Evolutionary conservation across 2,888 invertebrate species (phyloP).

Genomic region (Diaprepes abbreviatus): DNA sequence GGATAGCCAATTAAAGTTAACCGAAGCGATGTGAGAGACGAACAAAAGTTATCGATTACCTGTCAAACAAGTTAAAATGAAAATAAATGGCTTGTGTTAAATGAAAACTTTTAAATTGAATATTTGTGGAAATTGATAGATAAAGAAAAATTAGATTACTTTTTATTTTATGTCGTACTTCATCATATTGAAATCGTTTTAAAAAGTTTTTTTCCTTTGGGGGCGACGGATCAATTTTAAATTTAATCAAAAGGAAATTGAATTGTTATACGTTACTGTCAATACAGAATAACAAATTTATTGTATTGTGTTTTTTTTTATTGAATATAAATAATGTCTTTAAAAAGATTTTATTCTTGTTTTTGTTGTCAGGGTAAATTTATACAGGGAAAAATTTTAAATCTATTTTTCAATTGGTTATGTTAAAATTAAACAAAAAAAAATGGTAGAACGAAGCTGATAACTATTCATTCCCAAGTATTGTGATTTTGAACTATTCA

Average conservation of each 20-base stretch:
- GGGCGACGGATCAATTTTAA: conserved; percentile 17
- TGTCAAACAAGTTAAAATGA: conserved; percentile 44
- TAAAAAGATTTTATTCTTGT: too few species aligned
- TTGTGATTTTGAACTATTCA: too few species aligned
- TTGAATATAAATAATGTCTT: too few species aligned
- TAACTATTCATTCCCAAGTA: too few species aligned
- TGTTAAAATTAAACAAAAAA: too few species aligned
- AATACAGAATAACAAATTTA: background rate
- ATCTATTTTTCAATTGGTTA: too few species aligned
- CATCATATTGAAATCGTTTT: conserved; percentile 31
- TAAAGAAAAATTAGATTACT: conserved; percentile 36
- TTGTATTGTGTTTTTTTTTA: background rate
- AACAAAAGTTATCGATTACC: conserved; percentile 39
- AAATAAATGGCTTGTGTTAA: conserved; percentile 46
- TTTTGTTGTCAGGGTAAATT: too few species aligned
- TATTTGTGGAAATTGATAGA: conserved; percentile 42
- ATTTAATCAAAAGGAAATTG: conserved; percentile 7
- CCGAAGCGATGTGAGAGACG: conserved; percentile 35
- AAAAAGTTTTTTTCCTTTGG: conserved; percentile 14
- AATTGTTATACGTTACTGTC: background rate
- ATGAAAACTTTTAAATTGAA: conserved; percentile 47
- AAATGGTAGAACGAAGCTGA: too few species aligned
- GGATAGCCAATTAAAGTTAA: conserved; percentile 45
- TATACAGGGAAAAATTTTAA: too few species aligned
- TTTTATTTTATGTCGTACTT: conserved; percentile 37